Evolutionary conservation across 2,888 invertebrate species (phyloP), one percentile per base, ranked within the genome.

Genomic region (Ennomos quercinarius): DNA sequence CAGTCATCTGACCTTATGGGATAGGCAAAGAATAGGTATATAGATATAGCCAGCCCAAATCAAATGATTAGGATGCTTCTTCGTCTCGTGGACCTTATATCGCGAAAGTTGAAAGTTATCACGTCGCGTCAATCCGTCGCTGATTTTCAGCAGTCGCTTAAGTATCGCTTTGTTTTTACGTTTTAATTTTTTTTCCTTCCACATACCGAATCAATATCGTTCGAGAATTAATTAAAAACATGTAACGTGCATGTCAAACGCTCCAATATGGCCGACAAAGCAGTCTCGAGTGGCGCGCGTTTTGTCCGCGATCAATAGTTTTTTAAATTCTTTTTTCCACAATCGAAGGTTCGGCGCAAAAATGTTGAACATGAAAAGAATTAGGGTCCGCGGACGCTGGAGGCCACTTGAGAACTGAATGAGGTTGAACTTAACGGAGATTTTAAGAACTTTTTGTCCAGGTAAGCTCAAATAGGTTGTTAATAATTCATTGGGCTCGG

Each of bases 191-290:
- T 10, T 42, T 42, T 10, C 10, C 39, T 8, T 37, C 27, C 13
- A 39, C 27, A 27, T 49, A 51, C 47, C 39, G 44, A 44, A 35
- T 39, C 46, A 38, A 53, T 10, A 43, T 13, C 50, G 36, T 56
- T 59, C 38, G 17, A 55, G 42, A 59, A 61, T 68, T 65, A 75
- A 78, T 76, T 77, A 74, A 74, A 76, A 74, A 72, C 74, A 78
- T 80, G 77, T 81, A 82, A 76, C 80, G 74, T 76, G 75, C 77
- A 83, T 80, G 86, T 86, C 83, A 88, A 88, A 85, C 85, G 85
- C 82, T 88, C 84, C 87, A 90, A 87, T 78, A 91, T 89, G 87
- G 85, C 88, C 81, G 81, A 88, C 90, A 89, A 90, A 86, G 86
- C 77, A 75, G 81, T 81, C 84, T 91, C 83, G 85, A 91, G 91